Conservation (phyloP, 1,140 invertebrate genomes). For the Steinernema feltiae region DNA sequence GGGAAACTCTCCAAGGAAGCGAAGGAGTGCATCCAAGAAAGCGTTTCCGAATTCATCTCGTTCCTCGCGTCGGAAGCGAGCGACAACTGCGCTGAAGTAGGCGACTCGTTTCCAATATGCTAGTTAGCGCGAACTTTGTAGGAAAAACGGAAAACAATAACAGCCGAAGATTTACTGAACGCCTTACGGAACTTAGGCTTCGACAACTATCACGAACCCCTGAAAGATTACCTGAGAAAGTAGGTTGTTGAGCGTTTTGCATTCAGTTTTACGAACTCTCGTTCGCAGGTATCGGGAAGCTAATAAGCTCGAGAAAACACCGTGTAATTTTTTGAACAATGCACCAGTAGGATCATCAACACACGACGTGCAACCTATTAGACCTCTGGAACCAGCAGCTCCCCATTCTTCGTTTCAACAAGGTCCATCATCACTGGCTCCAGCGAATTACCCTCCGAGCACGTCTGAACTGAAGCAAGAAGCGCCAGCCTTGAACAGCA, state of each 20-base stretch:
- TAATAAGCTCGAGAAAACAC: conserved; percentile 21
- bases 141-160: conserved; percentile 98
- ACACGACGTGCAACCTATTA: too few species aligned
- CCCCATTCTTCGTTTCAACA: too few species aligned
- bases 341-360: too few species aligned
- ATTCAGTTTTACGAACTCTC: neutral
- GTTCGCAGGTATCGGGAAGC: conserved; percentile 66
- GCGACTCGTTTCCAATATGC: conserved; percentile 61
- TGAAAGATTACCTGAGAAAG: conserved; percentile 92
- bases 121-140: conserved; percentile 77
- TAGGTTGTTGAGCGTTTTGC: conserved; percentile 63
- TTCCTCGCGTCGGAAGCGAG: conserved; percentile 88
- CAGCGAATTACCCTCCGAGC: too few species aligned
- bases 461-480: too few species aligned
- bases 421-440: too few species aligned
- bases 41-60: conserved; percentile 97
- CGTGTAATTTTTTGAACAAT: too few species aligned
- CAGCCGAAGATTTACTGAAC: conserved; percentile 78
- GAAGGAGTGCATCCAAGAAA: conserved; percentile 97
- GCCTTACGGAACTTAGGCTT: conserved; percentile 94
- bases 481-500: too few species aligned
- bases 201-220: conserved; percentile 94
- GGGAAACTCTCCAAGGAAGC: conserved; percentile 98
- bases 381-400: too few species aligned
- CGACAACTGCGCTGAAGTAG: conserved; percentile 46